Evolutionary conservation across 2,888 invertebrate genomes (phyloP).

Genomic region (Entomobrya proxima): DNA sequence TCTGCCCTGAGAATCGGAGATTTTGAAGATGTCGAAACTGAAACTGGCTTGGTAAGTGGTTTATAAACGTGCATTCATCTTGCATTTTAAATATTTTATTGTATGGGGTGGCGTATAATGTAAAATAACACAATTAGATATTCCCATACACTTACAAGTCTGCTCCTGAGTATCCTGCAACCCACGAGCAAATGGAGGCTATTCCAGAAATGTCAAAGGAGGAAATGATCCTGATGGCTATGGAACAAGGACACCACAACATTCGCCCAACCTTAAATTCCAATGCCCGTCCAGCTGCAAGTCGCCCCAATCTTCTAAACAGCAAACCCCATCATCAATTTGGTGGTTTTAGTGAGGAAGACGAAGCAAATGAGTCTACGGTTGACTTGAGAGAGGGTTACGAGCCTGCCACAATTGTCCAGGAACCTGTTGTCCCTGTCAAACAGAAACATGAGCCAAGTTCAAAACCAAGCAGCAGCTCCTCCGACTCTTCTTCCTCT

Average conservation of each 20-base stretch:
- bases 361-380: neutral
- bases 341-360: neutral
- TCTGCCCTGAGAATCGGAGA: slow-evolving; percentile 5
- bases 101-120: too few species aligned
- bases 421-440: neutral
- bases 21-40: slow-evolving; percentile 35
- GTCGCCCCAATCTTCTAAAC: neutral
- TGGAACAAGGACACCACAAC: slow-evolving; percentile 29
- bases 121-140: too few species aligned
- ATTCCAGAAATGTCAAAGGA: slow-evolving; percentile 9
- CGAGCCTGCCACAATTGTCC: slow-evolving; percentile 1
- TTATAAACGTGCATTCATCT: too few species aligned
- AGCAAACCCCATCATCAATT: neutral
- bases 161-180: slow-evolving; percentile 12
- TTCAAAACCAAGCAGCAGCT: too few species aligned
- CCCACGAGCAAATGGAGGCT: neutral
- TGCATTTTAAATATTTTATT: neutral
- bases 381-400: slow-evolving; percentile 12
- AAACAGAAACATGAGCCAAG: neutral
- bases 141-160: neutral
- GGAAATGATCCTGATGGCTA: slow-evolving; percentile 41
- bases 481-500: too few species aligned
- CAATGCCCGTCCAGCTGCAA: neutral
- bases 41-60: neutral
- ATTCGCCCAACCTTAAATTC: neutral